Percentiles rank a stretch among this genome's conserved stretches.
These are phyloP conservation scores for Leptinotarsa haldemani DNA, from an alignment of 2,888 invertebrate genomes.

Conservation along the genomic window DNA sequence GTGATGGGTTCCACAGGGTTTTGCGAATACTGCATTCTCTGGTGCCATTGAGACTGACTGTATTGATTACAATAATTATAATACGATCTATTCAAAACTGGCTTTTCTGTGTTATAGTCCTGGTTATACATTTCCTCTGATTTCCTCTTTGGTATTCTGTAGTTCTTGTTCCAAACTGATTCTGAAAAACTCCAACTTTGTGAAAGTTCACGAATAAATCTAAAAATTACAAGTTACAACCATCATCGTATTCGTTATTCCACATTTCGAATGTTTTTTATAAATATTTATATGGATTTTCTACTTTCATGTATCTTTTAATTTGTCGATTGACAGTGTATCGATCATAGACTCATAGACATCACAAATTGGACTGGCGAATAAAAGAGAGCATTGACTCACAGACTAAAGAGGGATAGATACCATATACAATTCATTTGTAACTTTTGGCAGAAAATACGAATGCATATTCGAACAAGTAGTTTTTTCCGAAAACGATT, in stretches of 20 bases:
- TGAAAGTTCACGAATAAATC: background rate
- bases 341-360: too few relatives aligned
- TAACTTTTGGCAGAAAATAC: too few relatives aligned
- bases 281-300: background rate
- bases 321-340: too few relatives aligned
- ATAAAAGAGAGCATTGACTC: too few relatives aligned
- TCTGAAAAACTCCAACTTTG: constrained; percentile 36
- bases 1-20: constrained; percentile 44
- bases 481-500: too few relatives aligned
- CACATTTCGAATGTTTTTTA: constrained; percentile 2
- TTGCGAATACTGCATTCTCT: constrained; percentile 35
- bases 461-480: too few relatives aligned
- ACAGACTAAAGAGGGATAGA: too few relatives aligned
- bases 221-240: background rate
- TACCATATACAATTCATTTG: too few relatives aligned
- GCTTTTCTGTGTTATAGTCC: constrained; percentile 36
- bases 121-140: constrained; percentile 32
- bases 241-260: constrained; percentile 15
- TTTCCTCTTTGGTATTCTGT: constrained; percentile 52
- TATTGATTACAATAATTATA: constrained; percentile 49
- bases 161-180: constrained; percentile 44
- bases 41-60: constrained; percentile 46
- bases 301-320: too few relatives aligned
- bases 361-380: too few relatives aligned
- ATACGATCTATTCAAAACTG: constrained; percentile 51